Base-by-base conservation (phyloP, 2,113 vertebrate species). In the Aramus guarauna region DNA sequence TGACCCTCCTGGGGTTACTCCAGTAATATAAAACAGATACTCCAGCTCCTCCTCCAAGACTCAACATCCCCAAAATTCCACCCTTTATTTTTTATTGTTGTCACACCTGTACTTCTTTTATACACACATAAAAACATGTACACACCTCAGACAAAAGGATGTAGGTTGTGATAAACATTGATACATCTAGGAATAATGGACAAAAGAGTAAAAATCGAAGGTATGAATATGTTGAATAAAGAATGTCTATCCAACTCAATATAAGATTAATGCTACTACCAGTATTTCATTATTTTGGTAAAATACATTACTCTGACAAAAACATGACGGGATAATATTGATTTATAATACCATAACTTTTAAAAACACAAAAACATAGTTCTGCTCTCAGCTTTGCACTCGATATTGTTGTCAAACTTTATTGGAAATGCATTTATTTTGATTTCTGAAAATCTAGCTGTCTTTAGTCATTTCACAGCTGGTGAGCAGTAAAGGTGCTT, bases 401-500 rank as follows among this genome's bases (percentile, higher is more conserved):
- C 92, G 80, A 96, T 97, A 97, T 85, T 91, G 85, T 94, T 97
- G 95, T 97, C 95, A 98, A 97, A 97, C 89, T 93, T 97, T 93
- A 98, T 97, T 94, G 96, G 88, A 97, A 97, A 98, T 68, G 92
- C 85, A 96, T 97, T 97, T 97, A 94, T 98, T 98, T 98, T 97
- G 97, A 98, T 98, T 98, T 98, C 94, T 98, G 94, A 97, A 97
- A 97, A 92, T 96, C 88, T 96, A 79, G 96, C 56, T 73, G 64
- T 64, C 95, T 92, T 98, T 94, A 97, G 95, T 95, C 95, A 95
- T 98, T 97, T 98, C 96, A 98, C 97, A 98, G 98, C 98, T 98
- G 98, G 95, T 97, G 98, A 98, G 97, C 98, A 98, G 98, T 94
- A 95, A 98, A 98, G 98, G 98, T 98, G 98, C 98, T 99, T 98